Conservation (phyloP, 2,888 invertebrate species). For the Synanthedon tipuliformis region DNA sequence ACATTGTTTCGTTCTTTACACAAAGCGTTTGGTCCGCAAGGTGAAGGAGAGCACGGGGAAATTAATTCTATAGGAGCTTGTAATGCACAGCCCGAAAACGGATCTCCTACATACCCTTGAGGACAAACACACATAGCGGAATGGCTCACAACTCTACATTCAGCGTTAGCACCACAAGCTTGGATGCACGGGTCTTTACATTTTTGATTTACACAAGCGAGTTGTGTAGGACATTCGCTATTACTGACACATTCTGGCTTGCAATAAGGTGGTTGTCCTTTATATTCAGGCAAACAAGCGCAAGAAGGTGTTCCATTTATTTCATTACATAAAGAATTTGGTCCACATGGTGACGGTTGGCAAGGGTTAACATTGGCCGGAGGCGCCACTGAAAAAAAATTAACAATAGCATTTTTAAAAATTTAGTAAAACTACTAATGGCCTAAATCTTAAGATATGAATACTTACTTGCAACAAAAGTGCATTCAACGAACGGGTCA, state of each 20-base stretch:
- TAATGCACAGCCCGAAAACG: slow-evolving; percentile 70
- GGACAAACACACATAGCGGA: slow-evolving; percentile 83
- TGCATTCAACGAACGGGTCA: slow-evolving; percentile 73
- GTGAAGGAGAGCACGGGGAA: slow-evolving; percentile 76
- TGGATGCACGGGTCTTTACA: slow-evolving; percentile 80
- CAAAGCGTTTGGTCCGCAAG: slow-evolving; percentile 78
- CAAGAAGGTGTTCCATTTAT: slow-evolving; percentile 78
- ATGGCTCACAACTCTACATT: slow-evolving; percentile 81
- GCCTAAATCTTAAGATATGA: too few species aligned
- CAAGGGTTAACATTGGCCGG: slow-evolving; percentile 71
- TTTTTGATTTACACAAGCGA: slow-evolving; percentile 80
- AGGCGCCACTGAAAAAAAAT: slow-evolving; percentile 30
- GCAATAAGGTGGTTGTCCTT: slow-evolving; percentile 81
- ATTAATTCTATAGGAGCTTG: slow-evolving; percentile 58
- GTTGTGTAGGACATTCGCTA: slow-evolving; percentile 76
- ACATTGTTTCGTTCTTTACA: slow-evolving; percentile 77
- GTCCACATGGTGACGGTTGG: slow-evolving; percentile 83
- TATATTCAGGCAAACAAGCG: slow-evolving; percentile 76
- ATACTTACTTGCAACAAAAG: slow-evolving; percentile 35
- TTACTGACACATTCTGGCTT: slow-evolving; percentile 84
- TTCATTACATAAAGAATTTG: slow-evolving; percentile 79
- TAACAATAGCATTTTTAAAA: too few species aligned
- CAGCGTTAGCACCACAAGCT: slow-evolving; percentile 78
- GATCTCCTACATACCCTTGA: slow-evolving; percentile 73
- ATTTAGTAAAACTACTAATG: slow-evolving; percentile 2